phyloP scores from a whole-genome alignment of 2,113 vertebrate species.

The Odocoileus hemionus region DNA sequence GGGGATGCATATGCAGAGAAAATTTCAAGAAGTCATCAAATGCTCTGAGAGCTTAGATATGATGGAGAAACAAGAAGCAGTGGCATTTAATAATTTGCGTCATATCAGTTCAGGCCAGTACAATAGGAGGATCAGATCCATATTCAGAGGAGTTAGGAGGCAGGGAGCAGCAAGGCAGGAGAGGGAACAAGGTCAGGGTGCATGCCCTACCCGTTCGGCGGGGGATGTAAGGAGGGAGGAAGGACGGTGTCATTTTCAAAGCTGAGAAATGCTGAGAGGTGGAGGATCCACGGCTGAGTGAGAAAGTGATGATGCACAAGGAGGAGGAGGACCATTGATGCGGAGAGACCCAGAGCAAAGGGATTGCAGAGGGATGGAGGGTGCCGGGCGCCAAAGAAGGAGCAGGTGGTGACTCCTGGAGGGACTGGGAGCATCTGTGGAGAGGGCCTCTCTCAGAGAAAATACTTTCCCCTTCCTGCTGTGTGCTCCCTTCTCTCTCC shows the following conservation, averaged over 20 bases:
- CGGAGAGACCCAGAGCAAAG: neutral
- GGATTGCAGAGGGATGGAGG: neutral
- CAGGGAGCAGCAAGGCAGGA: neutral
- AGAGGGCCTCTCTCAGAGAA: neutral
- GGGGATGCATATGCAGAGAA: neutral
- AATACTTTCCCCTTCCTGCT: neutral
- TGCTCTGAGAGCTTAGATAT: neutral
- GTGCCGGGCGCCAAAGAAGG: neutral
- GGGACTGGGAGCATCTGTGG: neutral
- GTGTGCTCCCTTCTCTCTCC: neutral
- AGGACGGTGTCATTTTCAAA: neutral
- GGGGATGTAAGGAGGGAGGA: neutral
- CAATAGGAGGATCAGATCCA: neutral
- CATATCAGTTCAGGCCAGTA: neutral
- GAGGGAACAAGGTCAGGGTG: neutral
- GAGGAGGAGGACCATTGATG: neutral
- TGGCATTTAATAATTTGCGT: neutral
- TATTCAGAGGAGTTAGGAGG: neutral
- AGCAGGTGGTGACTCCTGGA: neutral
- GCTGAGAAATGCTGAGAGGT: neutral
- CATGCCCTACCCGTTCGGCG: neutral
- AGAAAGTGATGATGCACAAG: neutral
- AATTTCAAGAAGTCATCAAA: neutral
- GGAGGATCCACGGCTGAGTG: too few relatives aligned
- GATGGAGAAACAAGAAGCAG: neutral